These are phyloP conservation scores for Rissa tridactyla DNA, from an alignment of 2,113 vertebrate species.

Conservation along the genomic window DNA sequence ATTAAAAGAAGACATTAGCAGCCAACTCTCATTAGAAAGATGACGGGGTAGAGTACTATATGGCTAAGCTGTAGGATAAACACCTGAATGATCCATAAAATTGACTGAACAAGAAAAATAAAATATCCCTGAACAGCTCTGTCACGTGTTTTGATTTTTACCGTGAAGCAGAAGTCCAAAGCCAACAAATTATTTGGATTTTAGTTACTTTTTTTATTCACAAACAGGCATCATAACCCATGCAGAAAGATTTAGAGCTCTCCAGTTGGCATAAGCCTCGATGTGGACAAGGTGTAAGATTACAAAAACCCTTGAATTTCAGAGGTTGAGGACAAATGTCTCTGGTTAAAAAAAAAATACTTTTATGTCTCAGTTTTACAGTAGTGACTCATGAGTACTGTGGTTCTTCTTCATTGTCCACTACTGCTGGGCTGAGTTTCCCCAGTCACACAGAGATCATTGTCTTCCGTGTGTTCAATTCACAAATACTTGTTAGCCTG, in stretches of 20 bases:
- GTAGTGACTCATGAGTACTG: not conserved
- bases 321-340: not conserved
- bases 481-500: not conserved
- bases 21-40: not conserved
- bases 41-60: not conserved
- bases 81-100: not conserved
- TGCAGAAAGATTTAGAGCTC: not conserved
- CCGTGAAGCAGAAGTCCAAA: not conserved
- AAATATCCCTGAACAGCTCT: not conserved
- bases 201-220: not conserved
- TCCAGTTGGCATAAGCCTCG: not conserved
- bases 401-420: not conserved
- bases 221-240: not conserved
- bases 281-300: not conserved
- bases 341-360: not conserved
- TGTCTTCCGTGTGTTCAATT: not conserved
- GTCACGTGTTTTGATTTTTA: not conserved
- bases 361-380: not conserved
- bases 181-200: not conserved
- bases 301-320: not conserved
- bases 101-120: not conserved
- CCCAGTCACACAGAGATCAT: accelerated
- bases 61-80: not conserved
- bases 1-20: not conserved
- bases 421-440: not conserved